A percentile compares a stretch with the other conserved stretches of the same genome.
phyloP scores from a whole-genome alignment of 1,140 invertebrate genomes.

The Cyclina sinensis region DNA sequence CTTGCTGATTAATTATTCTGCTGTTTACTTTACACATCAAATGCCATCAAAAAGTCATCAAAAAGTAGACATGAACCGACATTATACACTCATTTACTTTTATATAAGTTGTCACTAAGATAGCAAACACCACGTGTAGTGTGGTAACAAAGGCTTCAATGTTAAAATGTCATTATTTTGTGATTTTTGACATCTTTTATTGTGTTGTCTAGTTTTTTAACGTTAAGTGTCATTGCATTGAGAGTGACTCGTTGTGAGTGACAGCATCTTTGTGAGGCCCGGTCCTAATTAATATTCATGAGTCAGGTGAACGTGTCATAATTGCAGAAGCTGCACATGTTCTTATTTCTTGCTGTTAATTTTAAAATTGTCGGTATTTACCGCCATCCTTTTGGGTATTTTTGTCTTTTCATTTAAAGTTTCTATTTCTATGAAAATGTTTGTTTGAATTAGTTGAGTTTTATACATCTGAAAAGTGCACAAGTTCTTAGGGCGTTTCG shows the following conservation, averaged over 20 bases:
- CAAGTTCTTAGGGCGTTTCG: too few relatives aligned
- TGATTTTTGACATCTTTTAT: conserved; percentile 10
- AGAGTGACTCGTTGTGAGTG: neutral
- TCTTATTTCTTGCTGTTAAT: too few relatives aligned
- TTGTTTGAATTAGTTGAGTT: too few relatives aligned
- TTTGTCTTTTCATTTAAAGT: too few relatives aligned
- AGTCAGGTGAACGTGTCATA: too few relatives aligned
- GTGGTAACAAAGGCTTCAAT: neutral
- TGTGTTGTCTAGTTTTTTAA: neutral
- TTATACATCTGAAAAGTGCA: too few relatives aligned
- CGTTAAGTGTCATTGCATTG: neutral
- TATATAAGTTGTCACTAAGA: neutral
- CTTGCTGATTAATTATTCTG: neutral
- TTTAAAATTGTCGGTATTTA: too few relatives aligned
- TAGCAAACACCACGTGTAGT: neutral
- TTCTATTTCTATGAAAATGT: too few relatives aligned
- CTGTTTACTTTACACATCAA: neutral
- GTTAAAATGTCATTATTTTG: neutral
- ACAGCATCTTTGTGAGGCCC: neutral
- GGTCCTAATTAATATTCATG: too few relatives aligned
- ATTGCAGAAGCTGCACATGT: too few relatives aligned
- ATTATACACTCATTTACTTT: neutral
- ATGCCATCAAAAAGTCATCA: neutral
- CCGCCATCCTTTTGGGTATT: too few relatives aligned
- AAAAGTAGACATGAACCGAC: neutral